Evolutionary conservation across 2,113 vertebrate species (phyloP).

Genomic region (Clarias macrocephalus): DNA sequence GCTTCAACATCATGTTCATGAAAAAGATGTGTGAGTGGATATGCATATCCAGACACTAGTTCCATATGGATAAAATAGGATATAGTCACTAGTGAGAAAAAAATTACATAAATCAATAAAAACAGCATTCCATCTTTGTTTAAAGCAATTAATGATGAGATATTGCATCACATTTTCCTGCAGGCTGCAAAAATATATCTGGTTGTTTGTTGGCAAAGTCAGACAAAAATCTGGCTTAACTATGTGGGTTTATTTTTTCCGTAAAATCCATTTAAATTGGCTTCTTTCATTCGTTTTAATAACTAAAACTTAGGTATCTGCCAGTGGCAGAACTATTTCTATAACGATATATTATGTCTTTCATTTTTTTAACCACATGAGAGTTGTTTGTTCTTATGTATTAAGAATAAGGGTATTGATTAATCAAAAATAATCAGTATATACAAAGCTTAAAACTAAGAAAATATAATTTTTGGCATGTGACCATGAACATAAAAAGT

Average conservation of each 20-base stretch:
- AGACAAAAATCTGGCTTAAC: not conserved
- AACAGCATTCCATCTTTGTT: not conserved
- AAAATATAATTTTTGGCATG: not conserved
- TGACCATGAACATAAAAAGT: not conserved
- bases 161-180: not conserved
- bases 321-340: not conserved
- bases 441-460: not conserved
- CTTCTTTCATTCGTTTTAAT: not conserved
- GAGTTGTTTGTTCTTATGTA: not conserved
- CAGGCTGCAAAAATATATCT: not conserved
- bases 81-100: too few species aligned
- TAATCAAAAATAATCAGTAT: not conserved
- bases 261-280: not conserved
- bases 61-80: too few species aligned
- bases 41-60: too few species aligned
- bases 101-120: too few species aligned
- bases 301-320: not conserved
- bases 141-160: not conserved
- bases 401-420: not conserved
- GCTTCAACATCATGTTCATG: too few species aligned
- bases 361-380: not conserved
- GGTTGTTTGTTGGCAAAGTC: not conserved
- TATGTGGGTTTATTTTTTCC: not conserved
- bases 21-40: too few species aligned
- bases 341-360: not conserved